Percentiles rank a stretch among this genome's conserved stretches.
Evolutionary conservation across 2,797 vertebrate genomes (phyloP).

Genomic region (Rhinichthys osculus): DNA sequence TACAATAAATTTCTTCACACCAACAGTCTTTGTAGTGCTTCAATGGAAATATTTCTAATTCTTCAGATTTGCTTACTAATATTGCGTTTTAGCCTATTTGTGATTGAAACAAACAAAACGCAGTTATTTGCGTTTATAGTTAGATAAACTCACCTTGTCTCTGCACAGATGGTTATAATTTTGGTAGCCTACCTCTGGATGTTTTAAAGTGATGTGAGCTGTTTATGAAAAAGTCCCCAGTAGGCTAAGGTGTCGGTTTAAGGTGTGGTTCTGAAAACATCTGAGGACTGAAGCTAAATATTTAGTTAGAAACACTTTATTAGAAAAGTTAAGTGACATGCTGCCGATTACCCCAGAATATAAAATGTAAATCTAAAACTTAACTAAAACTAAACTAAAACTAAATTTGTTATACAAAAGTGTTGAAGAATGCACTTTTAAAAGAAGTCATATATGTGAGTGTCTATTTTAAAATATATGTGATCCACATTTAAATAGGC

Average conservation of each 20-base stretch:
- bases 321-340: neutral
- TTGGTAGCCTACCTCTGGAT: neutral
- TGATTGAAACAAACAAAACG: neutral
- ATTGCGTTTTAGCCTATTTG: no score
- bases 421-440: neutral
- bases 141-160: conserved; percentile 13
- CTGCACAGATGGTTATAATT: neutral
- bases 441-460: neutral
- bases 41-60: no score
- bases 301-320: neutral
- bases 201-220: neutral
- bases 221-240: neutral
- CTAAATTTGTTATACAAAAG: neutral
- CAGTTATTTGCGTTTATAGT: neutral
- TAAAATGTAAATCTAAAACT: neutral
- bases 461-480: neutral
- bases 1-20: no score
- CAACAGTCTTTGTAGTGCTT: no score
- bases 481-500: neutral
- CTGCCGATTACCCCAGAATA: neutral
- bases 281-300: neutral
- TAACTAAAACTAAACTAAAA: neutral
- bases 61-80: no score
- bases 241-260: neutral
- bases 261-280: neutral